phyloP scores from a whole-genome alignment of 2,888 invertebrate species.

The Netelia inedita region DNA sequence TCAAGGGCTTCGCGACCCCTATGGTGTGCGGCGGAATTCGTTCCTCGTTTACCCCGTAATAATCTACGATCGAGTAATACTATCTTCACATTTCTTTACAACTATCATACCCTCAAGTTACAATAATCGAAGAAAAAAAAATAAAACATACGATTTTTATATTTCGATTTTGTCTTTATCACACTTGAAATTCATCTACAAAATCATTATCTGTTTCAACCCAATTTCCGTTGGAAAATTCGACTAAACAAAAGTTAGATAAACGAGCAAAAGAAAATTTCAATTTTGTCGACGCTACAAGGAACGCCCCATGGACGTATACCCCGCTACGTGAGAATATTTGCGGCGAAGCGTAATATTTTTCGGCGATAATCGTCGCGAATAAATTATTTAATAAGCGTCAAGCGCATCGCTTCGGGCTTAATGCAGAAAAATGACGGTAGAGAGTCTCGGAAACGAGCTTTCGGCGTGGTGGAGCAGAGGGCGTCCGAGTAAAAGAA shows the following conservation, averaged over 20 bases:
- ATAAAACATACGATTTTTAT: no score
- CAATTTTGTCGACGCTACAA: background rate
- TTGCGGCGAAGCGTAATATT: conserved; percentile 19
- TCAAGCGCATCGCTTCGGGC: background rate
- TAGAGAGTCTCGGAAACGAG: background rate
- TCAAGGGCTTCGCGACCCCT: conserved; percentile 67
- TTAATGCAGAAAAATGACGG: background rate
- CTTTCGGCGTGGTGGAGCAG: background rate
- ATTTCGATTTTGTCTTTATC: no score
- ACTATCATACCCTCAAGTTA: background rate
- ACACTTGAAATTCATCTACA: no score
- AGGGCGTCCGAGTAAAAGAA: background rate
- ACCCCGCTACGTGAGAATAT: conserved; percentile 1
- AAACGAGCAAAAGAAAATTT: conserved; percentile 1
- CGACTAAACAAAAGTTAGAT: background rate
- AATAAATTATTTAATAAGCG: conserved; percentile 24
- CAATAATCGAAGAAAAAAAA: no score
- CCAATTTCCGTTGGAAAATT: background rate
- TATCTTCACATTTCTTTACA: conserved; percentile 24
- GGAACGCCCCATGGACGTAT: background rate
- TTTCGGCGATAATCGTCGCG: conserved; percentile 27
- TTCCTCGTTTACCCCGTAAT: conserved; percentile 5
- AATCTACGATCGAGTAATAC: conserved; percentile 17
- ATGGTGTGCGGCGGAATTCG: conserved; percentile 58
- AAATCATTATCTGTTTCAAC: no score